Base-by-base conservation (phyloP, 2,888 invertebrate genomes). In the Agonopterix subpropinquella region DNA sequence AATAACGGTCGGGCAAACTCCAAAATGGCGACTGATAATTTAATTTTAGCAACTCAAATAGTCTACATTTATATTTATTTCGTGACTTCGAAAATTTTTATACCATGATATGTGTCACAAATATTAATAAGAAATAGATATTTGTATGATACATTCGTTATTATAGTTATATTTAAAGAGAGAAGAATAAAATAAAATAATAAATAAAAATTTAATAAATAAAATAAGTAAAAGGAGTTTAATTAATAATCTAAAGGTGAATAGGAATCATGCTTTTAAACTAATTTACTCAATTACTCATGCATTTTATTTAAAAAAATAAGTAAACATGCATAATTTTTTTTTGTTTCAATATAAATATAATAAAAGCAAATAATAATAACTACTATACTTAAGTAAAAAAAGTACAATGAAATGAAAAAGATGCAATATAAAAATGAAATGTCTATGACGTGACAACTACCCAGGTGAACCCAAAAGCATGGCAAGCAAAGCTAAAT, bases 401-500 rank as follows among this genome's bases (percentile, higher is more conserved):
- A 37, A n/a, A 9, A 39, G 9, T 39, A 39, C 4, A n/a, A n/a
- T 39, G 39, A 28, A 28, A 39, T n/a, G 39, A 39, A 39, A n/a
- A 39, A n/a, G 39, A 28, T 28, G 28, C 28, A 28, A 18, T 18
- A 18, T 18, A 18, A 28, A 28, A 28, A 39, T 39, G 39, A 39
- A 39, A 39, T 39, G 39, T n/a, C n/a, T 9, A 39, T 39, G 9
- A 39, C 39, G n/a, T n/a, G 9, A n/a, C 3, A 4, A 39, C n/a
- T 39, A 39, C n/a, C 4, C n/a, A 28, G 39, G n/a, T 39, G 60
- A 66, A 68, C 65, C 62, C 64, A 60, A 58, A 62, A 63, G 63
- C 61, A 61, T 62, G 58, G 58, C 50, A 63, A 62, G 61, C 58
- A 55, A 58, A 57, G 56, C 55, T 48, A 51, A 50, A 50, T 44